Base-by-base conservation (phyloP, 35 echinoderm and acorn worm genomes). In the Chiridota heheva region DNA sequence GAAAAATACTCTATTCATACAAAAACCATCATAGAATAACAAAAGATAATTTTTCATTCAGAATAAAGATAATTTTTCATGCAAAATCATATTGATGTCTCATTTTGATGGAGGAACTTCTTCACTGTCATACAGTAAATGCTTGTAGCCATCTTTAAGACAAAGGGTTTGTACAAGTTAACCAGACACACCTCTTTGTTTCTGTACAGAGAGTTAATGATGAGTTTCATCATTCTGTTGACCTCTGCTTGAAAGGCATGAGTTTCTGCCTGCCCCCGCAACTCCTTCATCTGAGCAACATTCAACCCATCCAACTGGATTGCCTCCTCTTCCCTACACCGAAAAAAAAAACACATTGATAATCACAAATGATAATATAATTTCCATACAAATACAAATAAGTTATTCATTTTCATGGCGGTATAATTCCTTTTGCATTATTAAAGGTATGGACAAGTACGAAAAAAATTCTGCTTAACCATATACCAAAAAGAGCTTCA, bases 221-320 rank as follows among this genome's bases (percentile, higher is more conserved):
- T 98, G 36, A 98, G 95, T 68, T 98, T 98, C 95, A 98, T 98
- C 95, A 98, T 98, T 33, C 95, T 73, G 61, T 98, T 91, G 36
- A 98, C 95, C 74, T 98, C 95, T 2, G 95, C 95, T 63, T 98
- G 89, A 75, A 98, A 98, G 24, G 81, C 67, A 65, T 98, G 95
- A 30, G 91, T 98, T 53, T 98, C 95, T 1, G 89, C 90, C 0
- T 73, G 63, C 46, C 92, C 95, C 64, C 95, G 60, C 22, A 98
- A 60, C 46, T 91, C 84, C 72, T 98, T 98, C 48, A 98, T 88
- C 82, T 98, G 84, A 15, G 95, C 46, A 5, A 98, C 95, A 77
- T 91, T 98, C 22, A 98, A 58, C 57, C 95, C 95, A 76, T 98
- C 95, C 49, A 98, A 76, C 67, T 98, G 91, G 44, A 98, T 98